phyloP scores from a whole-genome alignment of 2,113 vertebrate species.

The Lanius collurio region DNA sequence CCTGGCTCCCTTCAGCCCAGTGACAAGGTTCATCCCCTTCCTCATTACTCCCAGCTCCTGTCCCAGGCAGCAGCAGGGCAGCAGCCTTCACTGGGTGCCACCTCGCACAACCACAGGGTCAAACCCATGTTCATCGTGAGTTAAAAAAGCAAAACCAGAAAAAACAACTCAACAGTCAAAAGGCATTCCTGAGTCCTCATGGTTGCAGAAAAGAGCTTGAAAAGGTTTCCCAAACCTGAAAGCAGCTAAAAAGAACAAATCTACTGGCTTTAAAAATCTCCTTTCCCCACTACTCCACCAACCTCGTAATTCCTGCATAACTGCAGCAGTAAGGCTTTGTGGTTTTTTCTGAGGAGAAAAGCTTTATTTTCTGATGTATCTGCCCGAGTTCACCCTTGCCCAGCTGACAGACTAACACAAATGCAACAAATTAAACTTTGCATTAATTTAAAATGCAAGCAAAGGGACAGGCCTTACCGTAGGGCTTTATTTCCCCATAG shows the following conservation, averaged over 20 bases:
- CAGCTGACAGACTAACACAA: neutral
- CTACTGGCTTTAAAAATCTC: neutral
- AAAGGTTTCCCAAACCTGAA: neutral
- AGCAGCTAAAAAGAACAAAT: neutral
- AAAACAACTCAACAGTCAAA: neutral
- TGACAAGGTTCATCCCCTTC: accelerated
- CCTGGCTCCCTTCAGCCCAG: neutral
- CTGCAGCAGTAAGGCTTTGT: neutral
- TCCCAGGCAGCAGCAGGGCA: neutral
- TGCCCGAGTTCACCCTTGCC: accelerated
- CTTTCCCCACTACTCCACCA: accelerated
- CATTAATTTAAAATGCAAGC: neutral
- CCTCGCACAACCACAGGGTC: accelerated
- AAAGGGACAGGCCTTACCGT: neutral
- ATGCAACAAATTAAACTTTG: neutral
- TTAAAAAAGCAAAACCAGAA: neutral
- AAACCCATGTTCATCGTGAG: accelerated
- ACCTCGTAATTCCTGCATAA: neutral
- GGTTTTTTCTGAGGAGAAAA: neutral
- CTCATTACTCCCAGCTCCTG: too few species aligned
- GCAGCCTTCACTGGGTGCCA: too few species aligned
- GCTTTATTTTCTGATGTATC: neutral
- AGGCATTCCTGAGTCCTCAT: neutral
- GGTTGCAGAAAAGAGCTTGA: neutral
- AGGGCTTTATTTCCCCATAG: neutral